phyloP scores from a whole-genome alignment of 2,797 vertebrate genomes.

The Sebastes wilsoni region DNA sequence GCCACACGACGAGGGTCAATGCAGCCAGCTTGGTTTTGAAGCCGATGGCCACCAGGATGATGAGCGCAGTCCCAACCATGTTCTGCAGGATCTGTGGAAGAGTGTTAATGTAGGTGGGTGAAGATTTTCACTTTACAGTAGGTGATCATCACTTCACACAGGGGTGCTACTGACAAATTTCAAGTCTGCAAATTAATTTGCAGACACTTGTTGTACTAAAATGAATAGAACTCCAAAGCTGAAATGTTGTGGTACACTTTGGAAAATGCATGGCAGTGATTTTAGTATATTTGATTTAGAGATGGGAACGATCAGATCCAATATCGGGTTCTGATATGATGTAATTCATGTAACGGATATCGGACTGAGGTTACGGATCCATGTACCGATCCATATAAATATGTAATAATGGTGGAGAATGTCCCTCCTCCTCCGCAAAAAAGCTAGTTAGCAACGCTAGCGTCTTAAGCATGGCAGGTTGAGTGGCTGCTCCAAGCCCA shows the following conservation, averaged over 20 bases:
- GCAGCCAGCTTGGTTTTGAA: slow-evolving; percentile 98
- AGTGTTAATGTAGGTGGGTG: not conserved
- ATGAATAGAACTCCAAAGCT: not conserved
- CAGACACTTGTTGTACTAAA: not conserved
- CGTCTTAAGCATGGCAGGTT: no score
- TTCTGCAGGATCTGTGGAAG: slow-evolving; percentile 92
- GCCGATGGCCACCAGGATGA: slow-evolving; percentile 95
- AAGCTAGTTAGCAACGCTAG: no score
- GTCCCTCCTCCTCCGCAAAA: no score
- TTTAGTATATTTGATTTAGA: no score
- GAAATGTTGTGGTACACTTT: not conserved
- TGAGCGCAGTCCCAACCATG: slow-evolving; percentile 95
- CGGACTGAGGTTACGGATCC: no score
- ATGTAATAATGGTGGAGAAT: no score
- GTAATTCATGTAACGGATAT: no score
- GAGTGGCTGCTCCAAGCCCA: no score
- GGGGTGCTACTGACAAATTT: not conserved
- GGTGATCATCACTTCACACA: not conserved
- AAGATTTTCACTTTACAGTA: not conserved
- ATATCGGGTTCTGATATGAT: no score
- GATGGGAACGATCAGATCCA: no score
- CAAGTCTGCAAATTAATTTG: not conserved
- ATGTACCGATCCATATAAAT: no score
- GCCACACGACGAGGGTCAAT: slow-evolving; percentile 95
- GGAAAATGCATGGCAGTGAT: not conserved